These are phyloP conservation scores for Aspidapion aeneum DNA, from an alignment of 2,888 invertebrate species.

Conservation along the genomic window DNA sequence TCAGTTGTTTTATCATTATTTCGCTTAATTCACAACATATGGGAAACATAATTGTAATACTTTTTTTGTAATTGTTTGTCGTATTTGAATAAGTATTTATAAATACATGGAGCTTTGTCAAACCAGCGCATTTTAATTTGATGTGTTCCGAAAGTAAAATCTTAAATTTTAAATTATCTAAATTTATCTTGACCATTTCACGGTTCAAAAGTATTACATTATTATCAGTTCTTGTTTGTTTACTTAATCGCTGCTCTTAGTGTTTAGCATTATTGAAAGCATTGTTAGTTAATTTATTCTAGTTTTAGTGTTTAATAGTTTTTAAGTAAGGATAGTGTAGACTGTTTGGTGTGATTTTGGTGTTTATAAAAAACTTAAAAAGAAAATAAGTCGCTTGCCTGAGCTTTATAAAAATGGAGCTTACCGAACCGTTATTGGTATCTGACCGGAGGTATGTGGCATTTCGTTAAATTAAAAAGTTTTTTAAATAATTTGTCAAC, in stretches of 20 bases:
- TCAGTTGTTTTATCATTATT: too few species aligned
- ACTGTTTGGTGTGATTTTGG: background rate
- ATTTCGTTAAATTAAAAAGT: too few species aligned
- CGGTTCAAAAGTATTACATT: too few species aligned
- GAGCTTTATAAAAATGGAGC: background rate
- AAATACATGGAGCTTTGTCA: background rate
- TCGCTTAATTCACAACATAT: too few species aligned
- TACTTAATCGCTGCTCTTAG: too few species aligned
- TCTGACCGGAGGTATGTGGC: background rate
- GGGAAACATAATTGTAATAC: too few species aligned
- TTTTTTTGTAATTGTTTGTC: too few species aligned
- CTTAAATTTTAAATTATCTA: too few species aligned
- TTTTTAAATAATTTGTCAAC: too few species aligned
- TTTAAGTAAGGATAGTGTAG: background rate
- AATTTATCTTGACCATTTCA: too few species aligned
- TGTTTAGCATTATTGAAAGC: background rate
- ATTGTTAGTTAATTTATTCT: background rate
- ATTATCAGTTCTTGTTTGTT: too few species aligned
- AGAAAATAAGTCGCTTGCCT: background rate
- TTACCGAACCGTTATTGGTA: background rate
- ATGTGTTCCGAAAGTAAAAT: background rate
- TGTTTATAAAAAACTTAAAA: background rate
- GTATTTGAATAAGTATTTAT: too few species aligned
- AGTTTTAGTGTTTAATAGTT: background rate
- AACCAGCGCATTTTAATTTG: background rate